Evolutionary conservation across 2,888 invertebrate genomes (phyloP).

Genomic region (Erebia epiphron): DNA sequence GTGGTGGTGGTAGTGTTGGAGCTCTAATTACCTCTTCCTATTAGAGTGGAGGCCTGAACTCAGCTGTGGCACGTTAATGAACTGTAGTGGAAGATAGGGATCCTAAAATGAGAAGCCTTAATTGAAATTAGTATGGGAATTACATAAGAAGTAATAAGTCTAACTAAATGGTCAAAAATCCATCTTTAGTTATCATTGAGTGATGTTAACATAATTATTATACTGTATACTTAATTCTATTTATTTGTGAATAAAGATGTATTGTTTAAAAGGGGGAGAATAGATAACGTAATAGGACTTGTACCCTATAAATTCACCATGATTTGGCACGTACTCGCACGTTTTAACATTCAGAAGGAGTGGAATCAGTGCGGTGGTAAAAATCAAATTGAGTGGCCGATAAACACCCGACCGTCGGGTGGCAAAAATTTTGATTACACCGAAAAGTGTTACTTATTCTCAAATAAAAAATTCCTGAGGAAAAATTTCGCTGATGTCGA

Average conservation of each 20-base stretch:
- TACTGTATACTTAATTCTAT: neutral
- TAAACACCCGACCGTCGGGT: constrained; percentile 67
- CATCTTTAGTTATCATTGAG: no score
- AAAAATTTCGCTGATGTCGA: constrained; percentile 81
- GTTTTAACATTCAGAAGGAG: constrained; percentile 62
- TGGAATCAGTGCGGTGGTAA: constrained; percentile 75
- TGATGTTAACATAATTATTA: no score
- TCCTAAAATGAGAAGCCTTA: no score
- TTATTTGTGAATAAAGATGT: neutral
- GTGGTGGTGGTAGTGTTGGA: no score
- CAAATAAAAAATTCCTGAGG: constrained; percentile 70
- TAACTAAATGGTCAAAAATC: no score
- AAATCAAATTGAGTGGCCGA: constrained; percentile 81
- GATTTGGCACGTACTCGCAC: constrained; percentile 56
- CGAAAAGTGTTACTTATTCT: constrained; percentile 81
- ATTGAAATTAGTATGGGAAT: no score
- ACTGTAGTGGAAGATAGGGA: no score
- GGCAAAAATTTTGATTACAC: constrained; percentile 78
- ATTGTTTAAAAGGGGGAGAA: constrained; percentile 4
- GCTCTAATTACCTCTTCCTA: no score
- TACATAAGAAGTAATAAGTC: no score
- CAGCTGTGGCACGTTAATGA: no score
- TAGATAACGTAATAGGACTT: constrained; percentile 19
- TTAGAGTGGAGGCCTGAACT: no score
- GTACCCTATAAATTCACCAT: constrained; percentile 40